Percentiles rank a stretch among this genome's conserved stretches.
Conservation (phyloP, 2,888 invertebrate genomes). For the Harpagoxenus sublaevis region DNA sequence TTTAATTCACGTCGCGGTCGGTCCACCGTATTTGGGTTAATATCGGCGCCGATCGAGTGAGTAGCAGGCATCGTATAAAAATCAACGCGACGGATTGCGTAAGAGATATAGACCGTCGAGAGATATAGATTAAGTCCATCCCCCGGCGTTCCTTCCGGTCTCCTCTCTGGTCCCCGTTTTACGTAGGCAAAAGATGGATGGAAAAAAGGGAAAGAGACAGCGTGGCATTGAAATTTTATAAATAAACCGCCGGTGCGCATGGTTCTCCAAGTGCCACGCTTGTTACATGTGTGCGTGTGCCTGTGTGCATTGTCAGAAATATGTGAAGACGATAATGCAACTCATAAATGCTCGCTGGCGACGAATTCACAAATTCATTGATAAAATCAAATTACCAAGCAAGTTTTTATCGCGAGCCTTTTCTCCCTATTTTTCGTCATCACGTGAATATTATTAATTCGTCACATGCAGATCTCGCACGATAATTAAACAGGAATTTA, state of each 20-base stretch:
- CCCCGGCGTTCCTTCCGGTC: background rate
- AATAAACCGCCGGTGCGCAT: constrained; percentile 38
- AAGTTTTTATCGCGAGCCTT: background rate
- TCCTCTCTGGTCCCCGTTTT: background rate
- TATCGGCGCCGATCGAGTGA: constrained; percentile 71
- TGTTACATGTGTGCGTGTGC: background rate
- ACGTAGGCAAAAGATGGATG: background rate
- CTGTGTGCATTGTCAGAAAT: constrained; percentile 30
- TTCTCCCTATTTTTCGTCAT: background rate
- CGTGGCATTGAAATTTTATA: constrained; percentile 48
- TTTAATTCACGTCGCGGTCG: constrained; percentile 71
- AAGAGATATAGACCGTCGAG: constrained; percentile 43
- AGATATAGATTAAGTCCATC: background rate
- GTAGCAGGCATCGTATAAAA: constrained; percentile 60
- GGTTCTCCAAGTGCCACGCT: constrained; percentile 28
- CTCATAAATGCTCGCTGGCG: background rate
- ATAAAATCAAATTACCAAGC: background rate
- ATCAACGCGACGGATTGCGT: constrained; percentile 69
- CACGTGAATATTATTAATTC: background rate
- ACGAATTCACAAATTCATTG: background rate
- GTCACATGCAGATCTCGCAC: background rate
- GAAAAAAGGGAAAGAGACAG: constrained; percentile 6
- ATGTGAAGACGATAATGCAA: background rate
- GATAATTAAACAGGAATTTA: background rate
- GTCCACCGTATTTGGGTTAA: constrained; percentile 78